Evolutionary conservation across 2,113 vertebrate species (phyloP).

Genomic region (Mastomys coucha): DNA sequence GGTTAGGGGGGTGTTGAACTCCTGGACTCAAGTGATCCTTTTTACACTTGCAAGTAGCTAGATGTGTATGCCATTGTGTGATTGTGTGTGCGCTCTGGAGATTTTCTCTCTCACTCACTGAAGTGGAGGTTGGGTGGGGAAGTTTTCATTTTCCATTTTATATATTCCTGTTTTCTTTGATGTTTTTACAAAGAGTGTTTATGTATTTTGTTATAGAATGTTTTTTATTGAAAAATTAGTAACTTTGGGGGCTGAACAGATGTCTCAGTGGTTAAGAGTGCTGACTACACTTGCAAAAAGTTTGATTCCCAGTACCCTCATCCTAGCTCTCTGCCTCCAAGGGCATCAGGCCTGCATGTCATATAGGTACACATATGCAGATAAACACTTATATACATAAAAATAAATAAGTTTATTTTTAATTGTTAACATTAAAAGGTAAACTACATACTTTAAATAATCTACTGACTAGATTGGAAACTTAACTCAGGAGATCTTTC

Average conservation of each 20-base stretch:
- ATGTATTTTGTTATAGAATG: not conserved
- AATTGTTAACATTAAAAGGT: not conserved
- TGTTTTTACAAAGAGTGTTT: conserved; percentile 16
- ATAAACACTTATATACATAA: not conserved
- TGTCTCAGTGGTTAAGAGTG: not conserved
- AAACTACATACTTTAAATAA: not conserved
- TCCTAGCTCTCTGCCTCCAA: not conserved
- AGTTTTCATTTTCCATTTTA: conserved; percentile 48
- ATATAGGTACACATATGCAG: not conserved
- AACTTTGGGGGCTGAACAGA: not conserved
- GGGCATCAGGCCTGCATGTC: not conserved
- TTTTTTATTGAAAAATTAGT: not conserved
- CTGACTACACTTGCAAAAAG: not conserved
- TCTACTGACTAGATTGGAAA: not conserved
- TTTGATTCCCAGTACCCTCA: not conserved
- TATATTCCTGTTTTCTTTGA: not conserved
- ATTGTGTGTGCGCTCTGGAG: not conserved
- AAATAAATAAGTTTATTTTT: not conserved
- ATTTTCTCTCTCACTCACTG: not conserved
- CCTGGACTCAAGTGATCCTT: not conserved
- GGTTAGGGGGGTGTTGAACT: not conserved
- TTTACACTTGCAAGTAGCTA: not conserved
- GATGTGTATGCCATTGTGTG: not conserved
- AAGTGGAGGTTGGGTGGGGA: not conserved
- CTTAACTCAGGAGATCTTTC: not conserved